phyloP scores from a whole-genome alignment of 35 echinoderm and acorn worm species.

The Diadema setosum region DNA sequence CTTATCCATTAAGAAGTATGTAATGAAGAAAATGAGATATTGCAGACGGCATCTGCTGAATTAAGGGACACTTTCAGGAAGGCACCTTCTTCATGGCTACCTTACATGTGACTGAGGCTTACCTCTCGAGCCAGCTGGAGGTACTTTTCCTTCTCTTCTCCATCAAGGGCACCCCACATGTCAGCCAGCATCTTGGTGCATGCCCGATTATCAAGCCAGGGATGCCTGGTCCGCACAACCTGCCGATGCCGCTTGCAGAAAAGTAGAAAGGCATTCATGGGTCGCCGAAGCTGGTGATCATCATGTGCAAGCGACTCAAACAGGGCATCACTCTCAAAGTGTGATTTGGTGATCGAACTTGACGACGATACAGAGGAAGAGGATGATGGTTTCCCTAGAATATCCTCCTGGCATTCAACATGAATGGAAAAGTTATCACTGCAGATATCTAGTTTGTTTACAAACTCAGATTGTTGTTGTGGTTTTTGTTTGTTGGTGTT shows the following conservation, averaged over 20 bases:
- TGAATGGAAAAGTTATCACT: too few relatives aligned
- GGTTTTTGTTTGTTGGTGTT: too few relatives aligned
- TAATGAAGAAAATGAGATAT: too few relatives aligned
- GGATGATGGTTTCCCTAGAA: background rate
- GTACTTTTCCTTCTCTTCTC: constrained; percentile 60
- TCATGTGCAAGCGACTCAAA: background rate
- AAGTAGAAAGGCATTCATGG: constrained; percentile 73
- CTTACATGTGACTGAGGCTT: too few relatives aligned
- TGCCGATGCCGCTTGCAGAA: constrained; percentile 71
- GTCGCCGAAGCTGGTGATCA: constrained; percentile 27
- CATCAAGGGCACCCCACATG: constrained; percentile 72
- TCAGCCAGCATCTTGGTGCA: constrained; percentile 78
- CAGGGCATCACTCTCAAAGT: background rate
- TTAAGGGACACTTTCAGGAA: too few relatives aligned
- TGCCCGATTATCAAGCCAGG: constrained; percentile 67
- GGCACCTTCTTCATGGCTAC: too few relatives aligned
- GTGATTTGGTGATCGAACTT: background rate
- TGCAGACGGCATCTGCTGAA: too few relatives aligned
- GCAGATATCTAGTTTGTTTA: too few relatives aligned
- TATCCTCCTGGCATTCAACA: background rate
- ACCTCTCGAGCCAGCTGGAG: constrained; percentile 69
- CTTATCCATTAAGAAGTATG: too few relatives aligned
- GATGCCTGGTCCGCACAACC: constrained; percentile 39
- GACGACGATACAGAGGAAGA: background rate
- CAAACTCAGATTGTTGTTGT: too few relatives aligned